Evolutionary conservation across 2,113 vertebrate genomes (phyloP).

Genomic region (Natator depressus): DNA sequence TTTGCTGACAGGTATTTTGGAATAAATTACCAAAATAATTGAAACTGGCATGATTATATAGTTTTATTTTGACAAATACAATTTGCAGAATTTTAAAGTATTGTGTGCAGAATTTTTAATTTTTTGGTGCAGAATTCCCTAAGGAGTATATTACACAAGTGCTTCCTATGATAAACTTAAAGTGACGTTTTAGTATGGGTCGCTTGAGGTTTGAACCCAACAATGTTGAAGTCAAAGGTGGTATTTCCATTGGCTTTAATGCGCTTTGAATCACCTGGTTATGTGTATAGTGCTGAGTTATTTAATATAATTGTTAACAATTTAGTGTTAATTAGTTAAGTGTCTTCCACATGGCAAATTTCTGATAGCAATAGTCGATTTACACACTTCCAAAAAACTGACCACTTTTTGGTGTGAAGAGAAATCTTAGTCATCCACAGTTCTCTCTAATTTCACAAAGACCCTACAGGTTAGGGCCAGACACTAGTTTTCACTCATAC

Average conservation of each 20-base stretch:
- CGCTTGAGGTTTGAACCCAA: slow-evolving; percentile 5
- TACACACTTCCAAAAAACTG: neutral
- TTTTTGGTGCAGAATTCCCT: too few relatives aligned
- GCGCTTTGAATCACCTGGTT: neutral
- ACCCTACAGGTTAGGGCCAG: neutral
- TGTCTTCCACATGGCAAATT: neutral
- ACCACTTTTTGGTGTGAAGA: neutral
- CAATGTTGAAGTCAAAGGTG: neutral
- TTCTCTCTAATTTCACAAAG: neutral
- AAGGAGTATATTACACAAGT: neutral
- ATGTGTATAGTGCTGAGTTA: neutral
- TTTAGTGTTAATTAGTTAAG: neutral
- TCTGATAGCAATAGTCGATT: neutral
- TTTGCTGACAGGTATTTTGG: too few relatives aligned
- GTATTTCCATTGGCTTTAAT: neutral
- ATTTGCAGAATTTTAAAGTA: too few relatives aligned
- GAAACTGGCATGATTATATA: too few relatives aligned
- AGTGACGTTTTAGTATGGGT: neutral
- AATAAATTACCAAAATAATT: too few relatives aligned
- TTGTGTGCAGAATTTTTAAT: too few relatives aligned
- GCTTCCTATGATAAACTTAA: neutral
- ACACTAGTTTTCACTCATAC: neutral
- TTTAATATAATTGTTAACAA: neutral
- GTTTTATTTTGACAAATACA: too few relatives aligned
- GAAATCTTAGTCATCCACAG: neutral